Evolutionary conservation across 2,113 vertebrate species (phyloP).

Genomic region (Ursus arctos): DNA sequence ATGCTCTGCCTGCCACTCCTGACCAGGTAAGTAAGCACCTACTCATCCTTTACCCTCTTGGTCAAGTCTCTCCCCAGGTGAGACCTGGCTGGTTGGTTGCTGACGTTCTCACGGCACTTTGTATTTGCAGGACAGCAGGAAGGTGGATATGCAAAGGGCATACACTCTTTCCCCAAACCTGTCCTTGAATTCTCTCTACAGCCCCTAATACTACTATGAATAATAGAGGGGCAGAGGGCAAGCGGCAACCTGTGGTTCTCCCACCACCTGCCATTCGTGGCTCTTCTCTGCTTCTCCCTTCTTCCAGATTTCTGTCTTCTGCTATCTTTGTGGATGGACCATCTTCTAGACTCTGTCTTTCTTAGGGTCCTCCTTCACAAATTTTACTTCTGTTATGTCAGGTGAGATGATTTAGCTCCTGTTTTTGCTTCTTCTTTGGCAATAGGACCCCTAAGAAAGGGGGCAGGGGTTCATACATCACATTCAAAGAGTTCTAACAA

Average conservation of each 20-base stretch:
- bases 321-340: not conserved
- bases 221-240: not conserved
- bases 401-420: not conserved
- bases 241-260: no score
- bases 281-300: not conserved
- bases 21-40: no score
- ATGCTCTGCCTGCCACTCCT: not conserved
- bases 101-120: not conserved
- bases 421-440: slow-evolving; percentile 7
- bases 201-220: not conserved
- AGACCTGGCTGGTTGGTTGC: not conserved
- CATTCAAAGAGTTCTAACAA: not conserved
- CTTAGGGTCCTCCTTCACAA: not conserved
- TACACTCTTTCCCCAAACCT: not conserved
- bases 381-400: not conserved
- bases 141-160: not conserved
- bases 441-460: not conserved
- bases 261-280: not conserved
- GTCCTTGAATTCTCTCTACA: not conserved
- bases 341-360: not conserved
- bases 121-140: not conserved
- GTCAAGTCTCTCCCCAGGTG: not conserved
- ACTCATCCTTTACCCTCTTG: no score
- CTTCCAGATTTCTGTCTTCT: not conserved
- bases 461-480: not conserved